Base-by-base conservation (phyloP, 1,140 invertebrate genomes). In the Atta cephalotes region DNA sequence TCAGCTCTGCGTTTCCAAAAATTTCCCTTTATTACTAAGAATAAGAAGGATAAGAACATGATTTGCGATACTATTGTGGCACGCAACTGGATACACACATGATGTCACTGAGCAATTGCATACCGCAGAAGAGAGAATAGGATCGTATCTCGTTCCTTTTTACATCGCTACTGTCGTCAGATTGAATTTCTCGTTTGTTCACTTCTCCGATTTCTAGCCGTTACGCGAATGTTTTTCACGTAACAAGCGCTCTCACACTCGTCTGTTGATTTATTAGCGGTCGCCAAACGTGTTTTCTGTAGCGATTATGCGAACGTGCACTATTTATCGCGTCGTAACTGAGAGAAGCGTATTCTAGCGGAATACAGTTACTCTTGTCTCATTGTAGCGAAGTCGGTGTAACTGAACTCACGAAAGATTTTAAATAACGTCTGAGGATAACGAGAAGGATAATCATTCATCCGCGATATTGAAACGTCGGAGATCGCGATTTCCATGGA, bases 391-490 rank as follows among this genome's bases (percentile, higher is more conserved):
- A 45, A 21, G 58, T 14, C 70, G 86, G 18, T 74, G 51, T 62
- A 66, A 72, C 14, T n/a, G 60, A 31, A 66, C 49, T 58, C n/a
- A 4, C 18, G 62, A 65, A 53, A 28, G 56, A 87, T 78, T 71
- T 65, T 72, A 77, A 82, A 89, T 77, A 66, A 66, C 49, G 70
- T 66, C 66, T 39, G 45, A 14, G n/a, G n/a, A 21, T 68, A 66
- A 66, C 53, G 53, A 56, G 72, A 51, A 39, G 49, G 58, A 86
- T 82, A 86, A 89, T 81, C 18, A 39, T 39, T 12, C 49, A 16
- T 3, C 18, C 14, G 87, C 63, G 76, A 66, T 80, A 87, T 77
- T 63, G 89, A 78, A 78, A 35, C 78, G 58, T 89, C 51, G 71
- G 31, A 65, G n/a, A 51, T 58, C 58, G 9, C 68, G 60, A 76